These are phyloP conservation scores for Hirtodrosophila confusa DNA, from an alignment of 2,888 invertebrate species.

Conservation along the genomic window DNA sequence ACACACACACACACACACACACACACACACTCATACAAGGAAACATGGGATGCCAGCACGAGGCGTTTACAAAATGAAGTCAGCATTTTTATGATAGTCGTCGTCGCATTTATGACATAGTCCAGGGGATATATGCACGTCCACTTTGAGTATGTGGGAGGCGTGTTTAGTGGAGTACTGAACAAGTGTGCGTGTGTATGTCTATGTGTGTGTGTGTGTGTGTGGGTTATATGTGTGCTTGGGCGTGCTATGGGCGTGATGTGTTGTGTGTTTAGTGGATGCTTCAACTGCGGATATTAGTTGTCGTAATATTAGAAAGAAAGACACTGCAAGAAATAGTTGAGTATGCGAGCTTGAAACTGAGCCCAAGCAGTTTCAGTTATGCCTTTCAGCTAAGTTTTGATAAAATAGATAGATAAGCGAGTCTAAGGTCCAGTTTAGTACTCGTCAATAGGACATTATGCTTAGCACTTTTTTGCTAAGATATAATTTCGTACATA, in stretches of 20 bases:
- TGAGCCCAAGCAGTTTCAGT: too few relatives aligned
- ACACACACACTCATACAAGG: background rate
- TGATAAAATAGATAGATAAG: too few relatives aligned
- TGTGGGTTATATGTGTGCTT: constrained; percentile 8
- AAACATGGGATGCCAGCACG: constrained; percentile 27
- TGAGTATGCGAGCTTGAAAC: too few relatives aligned
- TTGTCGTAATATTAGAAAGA: constrained; percentile 53
- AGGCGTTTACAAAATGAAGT: constrained; percentile 70
- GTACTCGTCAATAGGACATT: too few relatives aligned
- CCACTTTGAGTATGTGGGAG: constrained; percentile 31
- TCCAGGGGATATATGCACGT: constrained; percentile 51
- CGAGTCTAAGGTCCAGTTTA: too few relatives aligned
- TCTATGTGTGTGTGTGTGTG: constrained; percentile 1
- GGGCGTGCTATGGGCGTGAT: constrained; percentile 43
- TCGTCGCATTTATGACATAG: constrained; percentile 67
- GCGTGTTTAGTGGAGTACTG: constrained; percentile 32
- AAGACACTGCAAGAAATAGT: constrained; percentile 37
- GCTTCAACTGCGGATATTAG: constrained; percentile 65
- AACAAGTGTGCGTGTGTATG: constrained; percentile 10
- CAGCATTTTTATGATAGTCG: constrained; percentile 70
- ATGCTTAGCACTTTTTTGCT: too few relatives aligned
- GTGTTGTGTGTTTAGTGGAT: constrained; percentile 62
- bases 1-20: constrained; percentile 1
- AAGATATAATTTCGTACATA: too few relatives aligned
- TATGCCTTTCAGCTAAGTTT: too few relatives aligned